Evolutionary conservation across 2,113 vertebrate species (phyloP).

Genomic region (Planiliza haematocheilus): DNA sequence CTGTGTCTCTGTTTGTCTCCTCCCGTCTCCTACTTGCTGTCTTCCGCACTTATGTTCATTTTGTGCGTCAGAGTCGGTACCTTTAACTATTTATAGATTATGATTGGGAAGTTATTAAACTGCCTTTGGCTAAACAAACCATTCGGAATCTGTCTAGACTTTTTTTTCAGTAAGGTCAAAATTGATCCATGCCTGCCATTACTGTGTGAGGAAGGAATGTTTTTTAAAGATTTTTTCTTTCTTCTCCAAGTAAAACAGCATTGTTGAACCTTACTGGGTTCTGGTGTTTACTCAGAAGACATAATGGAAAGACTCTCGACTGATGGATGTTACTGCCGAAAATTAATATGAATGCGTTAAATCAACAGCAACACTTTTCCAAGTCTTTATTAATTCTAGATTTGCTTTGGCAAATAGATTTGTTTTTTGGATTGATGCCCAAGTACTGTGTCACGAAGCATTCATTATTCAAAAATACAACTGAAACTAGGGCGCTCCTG

Average conservation of each 20-base stretch:
- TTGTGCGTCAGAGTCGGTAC: constrained; percentile 19
- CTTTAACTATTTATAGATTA: constrained; percentile 35
- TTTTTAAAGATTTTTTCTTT: constrained; percentile 8
- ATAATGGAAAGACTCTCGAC: constrained; percentile 47
- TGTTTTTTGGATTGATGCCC: constrained; percentile 65
- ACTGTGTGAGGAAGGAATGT: neutral
- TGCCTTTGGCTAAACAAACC: constrained; percentile 39
- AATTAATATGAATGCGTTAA: constrained; percentile 57
- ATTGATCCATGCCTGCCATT: constrained; percentile 25
- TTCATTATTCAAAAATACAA: constrained; percentile 66
- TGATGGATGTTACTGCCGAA: constrained; percentile 57
- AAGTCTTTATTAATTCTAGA: constrained; percentile 63
- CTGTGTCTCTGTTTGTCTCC: constrained; percentile 43
- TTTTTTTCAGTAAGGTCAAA: constrained; percentile 44
- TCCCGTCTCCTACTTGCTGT: constrained; percentile 14
- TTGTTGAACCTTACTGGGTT: constrained; percentile 36
- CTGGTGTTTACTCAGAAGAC: constrained; percentile 46
- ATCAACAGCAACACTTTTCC: constrained; percentile 57
- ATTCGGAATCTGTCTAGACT: constrained; percentile 26
- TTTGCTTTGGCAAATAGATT: constrained; percentile 67
- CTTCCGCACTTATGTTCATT: constrained; percentile 34
- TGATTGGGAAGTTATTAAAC: constrained; percentile 40
- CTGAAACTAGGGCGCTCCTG: constrained; percentile 50
- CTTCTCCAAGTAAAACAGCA: neutral
- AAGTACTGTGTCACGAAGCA: constrained; percentile 58